Evolutionary conservation across 2,888 invertebrate genomes (phyloP).

Genomic region (Apotomis turbidana): DNA sequence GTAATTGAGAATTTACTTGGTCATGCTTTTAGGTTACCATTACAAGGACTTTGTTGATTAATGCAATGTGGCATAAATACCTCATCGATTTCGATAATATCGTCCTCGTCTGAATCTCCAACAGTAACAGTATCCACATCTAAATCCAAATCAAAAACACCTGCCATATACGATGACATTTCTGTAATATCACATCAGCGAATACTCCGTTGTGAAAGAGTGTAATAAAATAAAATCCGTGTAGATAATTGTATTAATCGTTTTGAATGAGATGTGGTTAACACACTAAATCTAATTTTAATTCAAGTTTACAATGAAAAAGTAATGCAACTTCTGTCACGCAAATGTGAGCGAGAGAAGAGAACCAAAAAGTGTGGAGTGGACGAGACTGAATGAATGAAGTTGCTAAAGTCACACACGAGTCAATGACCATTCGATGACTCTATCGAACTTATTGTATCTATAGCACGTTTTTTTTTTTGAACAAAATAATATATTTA

Average conservation of each 20-base stretch:
- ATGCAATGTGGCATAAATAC: slow-evolving; percentile 80
- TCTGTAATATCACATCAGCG: slow-evolving; percentile 81
- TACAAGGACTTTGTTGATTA: slow-evolving; percentile 21
- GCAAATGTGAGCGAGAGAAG: slow-evolving; percentile 36
- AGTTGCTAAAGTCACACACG: slow-evolving; percentile 33
- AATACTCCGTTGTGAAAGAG: slow-evolving; percentile 56
- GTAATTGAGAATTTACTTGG: slow-evolving; percentile 28
- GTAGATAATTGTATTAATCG: slow-evolving; percentile 16
- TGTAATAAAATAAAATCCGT: slow-evolving; percentile 20
- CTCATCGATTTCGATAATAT: slow-evolving; percentile 94
- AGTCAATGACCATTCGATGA: slow-evolving; percentile 34
- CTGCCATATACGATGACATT: slow-evolving; percentile 89
- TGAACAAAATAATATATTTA: background rate
- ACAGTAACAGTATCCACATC: slow-evolving; percentile 85
- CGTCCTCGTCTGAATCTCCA: slow-evolving; percentile 93
- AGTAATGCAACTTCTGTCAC: slow-evolving; percentile 40
- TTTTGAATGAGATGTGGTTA: slow-evolving; percentile 21
- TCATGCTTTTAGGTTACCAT: slow-evolving; percentile 74
- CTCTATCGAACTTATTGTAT: slow-evolving; percentile 5
- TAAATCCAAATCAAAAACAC: slow-evolving; percentile 97
- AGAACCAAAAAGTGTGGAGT: slow-evolving; percentile 26
- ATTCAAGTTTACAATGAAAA: slow-evolving; percentile 39
- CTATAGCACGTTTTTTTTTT: too few species aligned
- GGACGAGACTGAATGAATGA: slow-evolving; percentile 37
- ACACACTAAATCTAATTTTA: slow-evolving; percentile 28